Percentiles rank a stretch among this genome's conserved stretches.
phyloP scores from a whole-genome alignment of 2,113 vertebrate species.

The Hassar affinis region DNA sequence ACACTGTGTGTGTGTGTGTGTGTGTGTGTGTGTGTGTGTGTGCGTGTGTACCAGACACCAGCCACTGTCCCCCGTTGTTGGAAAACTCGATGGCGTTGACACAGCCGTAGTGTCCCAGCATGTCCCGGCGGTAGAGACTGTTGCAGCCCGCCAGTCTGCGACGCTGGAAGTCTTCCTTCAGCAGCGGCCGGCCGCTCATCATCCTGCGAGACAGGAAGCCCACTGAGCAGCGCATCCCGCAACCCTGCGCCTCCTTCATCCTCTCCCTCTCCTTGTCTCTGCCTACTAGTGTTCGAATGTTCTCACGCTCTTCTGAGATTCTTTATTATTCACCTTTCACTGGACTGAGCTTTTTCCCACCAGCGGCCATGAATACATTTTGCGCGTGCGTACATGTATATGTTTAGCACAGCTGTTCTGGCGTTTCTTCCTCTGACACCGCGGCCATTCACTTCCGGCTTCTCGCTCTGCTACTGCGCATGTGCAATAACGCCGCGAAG shows the following conservation, averaged over 20 bases:
- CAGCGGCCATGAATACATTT: conserved; percentile 2
- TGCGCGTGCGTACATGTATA: background rate
- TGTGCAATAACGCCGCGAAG: conserved; percentile 47
- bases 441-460: conserved; percentile 57
- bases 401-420: conserved; percentile 22
- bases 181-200: conserved; percentile 84
- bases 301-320: background rate
- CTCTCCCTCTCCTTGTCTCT: conserved; percentile 27
- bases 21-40: background rate
- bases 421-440: conserved; percentile 37
- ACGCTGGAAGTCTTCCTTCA: conserved; percentile 95
- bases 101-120: conserved; percentile 97
- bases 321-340: background rate
- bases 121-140: conserved; percentile 93
- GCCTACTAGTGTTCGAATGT: conserved; percentile 70
- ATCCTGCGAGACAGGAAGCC: conserved; percentile 92
- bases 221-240: conserved; percentile 90
- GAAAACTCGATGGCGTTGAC: conserved; percentile 99
- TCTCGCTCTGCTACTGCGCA: conserved; percentile 19
- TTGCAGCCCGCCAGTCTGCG: conserved; percentile 87
- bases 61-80: conserved; percentile 95
- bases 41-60: conserved; percentile 85
- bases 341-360: background rate
- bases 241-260: conserved; percentile 73
- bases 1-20: background rate